Percentiles rank a stretch among this genome's conserved stretches.
These are phyloP conservation scores for Ligdia adustata DNA, from an alignment of 2,888 invertebrate species.

Conservation along the genomic window DNA sequence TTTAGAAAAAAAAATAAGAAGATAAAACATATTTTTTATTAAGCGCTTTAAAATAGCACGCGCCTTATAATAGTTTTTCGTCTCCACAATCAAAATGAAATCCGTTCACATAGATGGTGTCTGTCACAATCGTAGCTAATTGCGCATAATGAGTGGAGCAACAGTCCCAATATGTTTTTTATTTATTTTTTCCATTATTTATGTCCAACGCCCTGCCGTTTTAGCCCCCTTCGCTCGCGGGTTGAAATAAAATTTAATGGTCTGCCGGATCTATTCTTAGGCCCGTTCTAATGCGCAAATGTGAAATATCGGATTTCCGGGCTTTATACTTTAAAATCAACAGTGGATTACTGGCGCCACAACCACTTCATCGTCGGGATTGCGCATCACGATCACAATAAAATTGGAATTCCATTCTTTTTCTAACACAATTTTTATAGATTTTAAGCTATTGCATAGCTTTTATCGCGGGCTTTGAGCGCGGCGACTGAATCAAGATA, in stretches of 20 bases:
- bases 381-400: background rate
- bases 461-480: too few relatives aligned
- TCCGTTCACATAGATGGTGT: conserved; percentile 77
- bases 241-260: conserved; percentile 81
- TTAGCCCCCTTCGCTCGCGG: conserved; percentile 68
- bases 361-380: conserved; percentile 1
- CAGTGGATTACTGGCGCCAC: conserved; percentile 39
- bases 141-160: conserved; percentile 81
- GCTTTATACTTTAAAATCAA: conserved; percentile 49
- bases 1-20: too few relatives aligned
- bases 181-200: conserved; percentile 63
- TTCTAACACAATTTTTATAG: too few relatives aligned
- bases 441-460: too few relatives aligned
- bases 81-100: conserved; percentile 54
- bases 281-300: conserved; percentile 52
- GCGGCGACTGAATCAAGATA: too few relatives aligned
- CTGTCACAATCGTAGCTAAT: conserved; percentile 82
- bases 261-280: conserved; percentile 63
- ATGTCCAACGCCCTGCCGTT: conserved; percentile 70
- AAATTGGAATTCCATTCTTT: too few relatives aligned
- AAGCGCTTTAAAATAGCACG: conserved; percentile 43
- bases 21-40: too few relatives aligned
- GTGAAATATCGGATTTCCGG: conserved; percentile 79
- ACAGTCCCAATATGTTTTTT: conserved; percentile 81
- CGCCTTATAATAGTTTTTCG: conserved; percentile 39